Conservation (phyloP, 1,140 invertebrate genomes). For the Papilio machaon region DNA sequence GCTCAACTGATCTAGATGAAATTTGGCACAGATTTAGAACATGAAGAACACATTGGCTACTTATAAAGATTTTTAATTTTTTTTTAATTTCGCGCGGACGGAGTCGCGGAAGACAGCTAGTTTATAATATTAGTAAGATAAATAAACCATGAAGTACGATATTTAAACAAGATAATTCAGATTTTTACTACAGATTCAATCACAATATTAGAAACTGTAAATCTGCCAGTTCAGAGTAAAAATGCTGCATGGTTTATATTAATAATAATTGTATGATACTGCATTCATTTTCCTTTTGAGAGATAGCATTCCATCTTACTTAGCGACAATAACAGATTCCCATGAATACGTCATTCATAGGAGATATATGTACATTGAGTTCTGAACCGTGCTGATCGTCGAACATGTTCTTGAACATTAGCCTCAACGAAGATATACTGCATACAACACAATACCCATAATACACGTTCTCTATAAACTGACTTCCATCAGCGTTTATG, state of each 20-base stretch:
- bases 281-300: neutral
- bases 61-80: no score
- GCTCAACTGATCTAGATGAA: no score
- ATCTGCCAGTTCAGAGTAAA: neutral
- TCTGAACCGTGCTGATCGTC: neutral
- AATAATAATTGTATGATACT: neutral
- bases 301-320: neutral
- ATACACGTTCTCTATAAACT: constrained; percentile 51
- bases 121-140: no score
- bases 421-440: constrained; percentile 32
- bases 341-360: constrained; percentile 4
- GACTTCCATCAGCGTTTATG: constrained; percentile 66
- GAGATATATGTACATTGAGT: neutral
- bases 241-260: neutral
- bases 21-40: no score
- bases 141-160: no score
- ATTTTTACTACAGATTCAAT: no score
- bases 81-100: no score
- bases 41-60: no score
- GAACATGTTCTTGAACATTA: constrained; percentile 19
- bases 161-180: no score
- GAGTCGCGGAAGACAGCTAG: no score
- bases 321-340: constrained; percentile 2
- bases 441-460: constrained; percentile 37
- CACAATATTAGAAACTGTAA: no score